Evolutionary conservation across 2,113 vertebrate species (phyloP), one percentile per base, ranked within the genome.

Genomic region (Paraplagusia blochii): DNA sequence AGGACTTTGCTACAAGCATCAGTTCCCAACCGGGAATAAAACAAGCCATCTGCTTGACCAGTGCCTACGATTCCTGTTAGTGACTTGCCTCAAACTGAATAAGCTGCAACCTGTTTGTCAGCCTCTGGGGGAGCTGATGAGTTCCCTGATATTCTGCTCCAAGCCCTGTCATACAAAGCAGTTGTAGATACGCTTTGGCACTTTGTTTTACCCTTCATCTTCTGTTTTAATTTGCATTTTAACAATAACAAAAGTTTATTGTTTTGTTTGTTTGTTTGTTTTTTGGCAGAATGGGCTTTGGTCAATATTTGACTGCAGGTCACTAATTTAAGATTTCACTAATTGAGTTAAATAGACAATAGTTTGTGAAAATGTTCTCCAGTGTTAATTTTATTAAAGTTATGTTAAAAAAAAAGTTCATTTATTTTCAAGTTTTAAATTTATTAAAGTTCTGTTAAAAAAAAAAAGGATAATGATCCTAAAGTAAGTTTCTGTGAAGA

Each of bases 231-330:
- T 17, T 5, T 39, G 55, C 40, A 59, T 59, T 50, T 63, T 29
- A 63, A 35, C 39, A 34, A 1, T 7, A 56, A 7, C 7, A 44
- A 11, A 70, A 45, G 34, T 15, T 49, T 9, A n/a, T 12, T 40
- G 13, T 13, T 12, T 40, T 40, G 11, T 36, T 35, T 60, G 18
- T 58, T 39, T 33, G 16, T 11, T 16, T 53, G 14, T 64, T 61
- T 48, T 44, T 69, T 48, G 13, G 33, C 50, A 53, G 60, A 53
- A 58, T 18, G 11, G 1, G 43, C 12, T 15, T 72, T 85, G 74
- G 82, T 85, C 83, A 88, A 85, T 87, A 80, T 85, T 87, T 87
- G 83, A 84, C 80, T 76, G 33, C 35, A 22, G 8, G 63, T 70
- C 53, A 44, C 53, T 50, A 8, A 61, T 66, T 73, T 4, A 35